A percentile compares a stretch with the other conserved stretches of the same genome.
Conservation (phyloP, 92 coral and sea anemone genomes). For the Palythoa grandis region DNA sequence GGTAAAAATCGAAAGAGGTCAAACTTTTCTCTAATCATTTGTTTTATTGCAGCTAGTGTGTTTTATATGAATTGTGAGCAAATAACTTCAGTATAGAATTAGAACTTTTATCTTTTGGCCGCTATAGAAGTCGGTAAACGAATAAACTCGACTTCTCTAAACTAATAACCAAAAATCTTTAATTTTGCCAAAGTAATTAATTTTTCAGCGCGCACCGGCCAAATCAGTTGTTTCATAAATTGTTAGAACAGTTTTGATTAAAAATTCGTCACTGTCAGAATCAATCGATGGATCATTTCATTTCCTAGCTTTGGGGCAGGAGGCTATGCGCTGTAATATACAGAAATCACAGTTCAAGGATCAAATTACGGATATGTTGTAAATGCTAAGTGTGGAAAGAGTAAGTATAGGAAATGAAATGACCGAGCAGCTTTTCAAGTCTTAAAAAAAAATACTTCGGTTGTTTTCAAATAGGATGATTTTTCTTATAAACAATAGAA, state of each 20-base stretch:
- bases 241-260: conserved; percentile 37
- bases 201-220: conserved; percentile 35
- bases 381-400: conserved; percentile 21
- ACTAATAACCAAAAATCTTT: conserved; percentile 35
- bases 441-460: conserved; percentile 12
- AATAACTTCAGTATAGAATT: neutral
- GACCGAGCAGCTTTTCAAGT: neutral
- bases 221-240: conserved; percentile 43
- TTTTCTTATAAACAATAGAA: conserved; percentile 42
- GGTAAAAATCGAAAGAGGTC: conserved; percentile 19
- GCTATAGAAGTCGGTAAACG: neutral
- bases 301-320: conserved; percentile 29
- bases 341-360: neutral
- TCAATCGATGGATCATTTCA: conserved; percentile 27
- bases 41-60: neutral
- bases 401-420: conserved; percentile 36
- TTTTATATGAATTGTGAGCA: neutral
- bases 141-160: conserved; percentile 4
- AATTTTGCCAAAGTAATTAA: conserved; percentile 49
- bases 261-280: conserved; percentile 46
- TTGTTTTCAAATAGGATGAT: conserved; percentile 27
- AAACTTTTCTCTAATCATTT: neutral
- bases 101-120: neutral
- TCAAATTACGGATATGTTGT: conserved; percentile 36
- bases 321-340: conserved; percentile 4